Evolutionary conservation across 2,113 vertebrate genomes (phyloP).

Genomic region (Ciconia stormi): DNA sequence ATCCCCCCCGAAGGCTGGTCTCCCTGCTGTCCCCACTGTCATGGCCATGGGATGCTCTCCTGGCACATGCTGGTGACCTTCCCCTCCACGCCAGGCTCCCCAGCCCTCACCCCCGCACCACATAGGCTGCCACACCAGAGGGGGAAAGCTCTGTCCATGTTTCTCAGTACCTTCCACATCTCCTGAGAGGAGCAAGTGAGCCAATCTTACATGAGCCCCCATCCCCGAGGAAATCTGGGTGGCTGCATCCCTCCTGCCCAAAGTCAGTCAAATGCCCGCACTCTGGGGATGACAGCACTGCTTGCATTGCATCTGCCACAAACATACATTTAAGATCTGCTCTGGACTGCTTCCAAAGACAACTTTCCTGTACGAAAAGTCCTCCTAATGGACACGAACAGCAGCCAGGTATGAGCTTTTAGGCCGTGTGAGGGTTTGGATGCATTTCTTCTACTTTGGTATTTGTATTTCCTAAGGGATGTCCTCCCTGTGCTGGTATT

Average conservation of each 20-base stretch:
- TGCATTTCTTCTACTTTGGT: neutral
- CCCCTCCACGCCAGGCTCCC: accelerated
- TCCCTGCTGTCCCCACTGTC: neutral
- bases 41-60: neutral
- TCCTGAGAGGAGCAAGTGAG: neutral
- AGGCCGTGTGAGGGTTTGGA: neutral
- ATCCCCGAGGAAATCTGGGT: neutral
- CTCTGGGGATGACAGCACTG: neutral
- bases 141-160: accelerated
- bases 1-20: neutral
- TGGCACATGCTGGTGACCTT: neutral
- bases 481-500: neutral
- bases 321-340: accelerated
- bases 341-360: neutral
- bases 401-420: neutral
- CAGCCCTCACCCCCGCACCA: neutral
- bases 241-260: neutral
- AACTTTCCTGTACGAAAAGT: neutral
- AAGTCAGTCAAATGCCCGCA: accelerated
- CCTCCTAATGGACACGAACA: neutral
- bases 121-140: neutral
- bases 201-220: too few species aligned
- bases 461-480: neutral
- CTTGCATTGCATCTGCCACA: neutral
- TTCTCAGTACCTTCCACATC: neutral